Percentiles rank a stretch among this genome's conserved stretches.
Conservation (phyloP, 2,113 vertebrate genomes). For the Agelaius tricolor region DNA sequence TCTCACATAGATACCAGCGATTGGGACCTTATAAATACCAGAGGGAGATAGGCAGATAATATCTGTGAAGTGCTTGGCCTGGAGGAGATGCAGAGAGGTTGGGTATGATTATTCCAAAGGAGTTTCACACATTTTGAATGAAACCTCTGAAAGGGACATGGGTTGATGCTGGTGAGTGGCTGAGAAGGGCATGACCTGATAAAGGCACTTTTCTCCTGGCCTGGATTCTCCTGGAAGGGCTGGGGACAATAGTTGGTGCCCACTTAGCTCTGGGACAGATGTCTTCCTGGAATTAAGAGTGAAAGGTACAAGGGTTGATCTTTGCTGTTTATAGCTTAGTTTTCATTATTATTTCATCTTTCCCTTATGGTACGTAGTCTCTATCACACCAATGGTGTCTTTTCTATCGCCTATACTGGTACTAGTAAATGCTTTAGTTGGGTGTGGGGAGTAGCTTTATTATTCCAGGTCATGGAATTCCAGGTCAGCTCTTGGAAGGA, state of each 20-base stretch:
- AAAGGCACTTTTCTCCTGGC: neutral
- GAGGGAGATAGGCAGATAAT: slow-evolving; percentile 48
- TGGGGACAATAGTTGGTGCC: neutral
- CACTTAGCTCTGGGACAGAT: neutral
- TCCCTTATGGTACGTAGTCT: no score
- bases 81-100: slow-evolving; percentile 22
- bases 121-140: slow-evolving; percentile 45
- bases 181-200: neutral
- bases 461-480: no score
- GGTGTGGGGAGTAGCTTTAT: no score
- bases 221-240: neutral
- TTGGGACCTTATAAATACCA: slow-evolving; percentile 53
- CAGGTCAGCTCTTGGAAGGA: neutral
- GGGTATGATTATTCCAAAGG: neutral
- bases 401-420: no score
- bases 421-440: no score
- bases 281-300: neutral
- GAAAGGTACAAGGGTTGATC: no score
- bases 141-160: neutral
- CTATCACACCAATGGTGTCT: no score
- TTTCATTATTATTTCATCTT: no score
- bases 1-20: slow-evolving; percentile 50
- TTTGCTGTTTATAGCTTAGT: no score
- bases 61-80: slow-evolving; percentile 54
- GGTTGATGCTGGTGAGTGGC: neutral